Base-by-base conservation (phyloP, 2,113 vertebrate species). In the Percina caprodes region DNA sequence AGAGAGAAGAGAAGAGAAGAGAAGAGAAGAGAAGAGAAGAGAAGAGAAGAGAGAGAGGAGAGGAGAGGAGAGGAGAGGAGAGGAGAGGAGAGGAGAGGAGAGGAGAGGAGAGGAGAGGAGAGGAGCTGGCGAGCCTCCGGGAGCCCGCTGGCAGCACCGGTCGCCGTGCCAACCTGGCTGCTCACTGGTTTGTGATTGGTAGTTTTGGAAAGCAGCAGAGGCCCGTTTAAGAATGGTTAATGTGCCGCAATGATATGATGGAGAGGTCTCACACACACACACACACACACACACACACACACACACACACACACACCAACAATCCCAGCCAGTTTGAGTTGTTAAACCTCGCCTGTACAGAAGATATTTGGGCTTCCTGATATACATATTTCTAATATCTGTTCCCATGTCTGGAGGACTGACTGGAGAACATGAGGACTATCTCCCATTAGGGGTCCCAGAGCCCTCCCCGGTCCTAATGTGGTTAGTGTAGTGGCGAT, bases 161-260 rank as follows among this genome's bases (percentile, higher is more conserved):
- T n/a, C n/a, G n/a, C n/a, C n/a, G 18, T 71, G 89, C 83, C 89
- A 86, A 77, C 60, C 45, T 85, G 77, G 76, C 79, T 54, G 60
- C 71, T 77, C 52, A 0, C 72, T 51, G 77, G 62, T 15, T 56
- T 39, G 68, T 48, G 85, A 75, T 54, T 52, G 74, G 78, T 70
- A 51, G 26, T 72, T 74, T 80, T 84, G 74, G 78, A 89, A 72
- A 65, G 48, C 78, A 42, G 60, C 79, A 30, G 33, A 46, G 56
- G 11, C 69, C 71, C 54, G 15, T 89, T 91, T 87, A 79, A 63
- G 68, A 82, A 83, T 6, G 69, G 60, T 77, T 83, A 86, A 79
- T 70, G 84, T 66, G 73, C 35, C 5, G 59, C 69, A 5, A n/a
- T 60, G 72, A 80, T 52, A 23, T n/a, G 16, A 83, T 10, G 70